Evolutionary conservation across 1,140 invertebrate species (phyloP), one percentile per base, ranked within the genome.

Genomic region (Tachypleus tridentatus): DNA sequence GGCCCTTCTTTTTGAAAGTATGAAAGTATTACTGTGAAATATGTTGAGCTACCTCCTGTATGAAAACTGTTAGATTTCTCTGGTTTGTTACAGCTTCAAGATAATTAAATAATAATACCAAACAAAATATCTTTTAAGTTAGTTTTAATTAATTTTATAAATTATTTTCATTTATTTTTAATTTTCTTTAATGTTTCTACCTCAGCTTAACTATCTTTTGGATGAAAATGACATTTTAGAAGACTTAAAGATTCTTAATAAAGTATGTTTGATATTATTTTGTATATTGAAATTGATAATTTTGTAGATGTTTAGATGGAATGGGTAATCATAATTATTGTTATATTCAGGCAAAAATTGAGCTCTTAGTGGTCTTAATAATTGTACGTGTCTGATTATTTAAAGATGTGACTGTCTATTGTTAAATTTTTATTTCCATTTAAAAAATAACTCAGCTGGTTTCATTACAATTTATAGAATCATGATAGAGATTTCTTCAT

Each of bases 161-260:
- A 29, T 29, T 29, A 29, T 29, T 29, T 29, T 29, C 29, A 2
- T 29, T 29, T 29, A 29, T 29, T 29, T 29, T 29, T 29, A 29
- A 29, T 64, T 64, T 66, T 65, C 64, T 57, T 68, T 70, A 65
- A 60, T 54, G 11, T 47, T 66, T 58, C 82, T 86, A 49, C 87
- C 89, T 52, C 88, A 92, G 68, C 79, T 96, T 1, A 90, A 89
- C 68, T 91, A 89, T 75, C 77, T 87, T 11, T 77, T 97, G 61
- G 92, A 95, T 72, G 92, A 97, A 67, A 86, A 86, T 71, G 91
- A 94, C 69, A 87, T 97, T 60, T 87, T 92, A 64, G 85, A 85
- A 49, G 95, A 98, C 78, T 76, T 97, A 50, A 87, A 91, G 74
- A 82, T 86, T 10, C 89, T 97, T 60, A 84, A 85, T 67, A 81